Base-by-base conservation (phyloP, 2,797 vertebrate genomes). In the Coilia nasus region DNA sequence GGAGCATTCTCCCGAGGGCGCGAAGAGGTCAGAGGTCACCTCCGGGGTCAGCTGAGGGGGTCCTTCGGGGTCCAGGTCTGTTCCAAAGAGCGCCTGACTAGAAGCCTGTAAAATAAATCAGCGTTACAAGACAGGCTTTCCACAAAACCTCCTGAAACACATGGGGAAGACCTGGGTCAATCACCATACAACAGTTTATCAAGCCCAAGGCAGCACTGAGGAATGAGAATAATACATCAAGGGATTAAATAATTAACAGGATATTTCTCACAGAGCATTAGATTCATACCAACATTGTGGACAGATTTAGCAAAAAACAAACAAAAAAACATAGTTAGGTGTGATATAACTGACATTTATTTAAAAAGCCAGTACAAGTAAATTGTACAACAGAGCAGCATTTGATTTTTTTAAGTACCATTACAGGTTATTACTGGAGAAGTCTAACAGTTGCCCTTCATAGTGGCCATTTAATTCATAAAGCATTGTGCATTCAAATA, bases 101-200 rank as follows among this genome's bases (percentile, higher is more conserved):
- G 97, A 95, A 90, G 97, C 97, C 98, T 99, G 97, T 86, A 97
- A 96, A 93, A 96, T 92, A 95, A 93, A 95, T 83, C 92, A 93
- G 87, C 6, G 87, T 93, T 91, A 91, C 89, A 86, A 88, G 80
- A 23, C n/a, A 60, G 81, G 84, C 87, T 86, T 82, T 86, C 78
- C 19, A 59, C 10, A 86, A n/a, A 6, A 35, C 47, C 41, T 47
- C 46, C 21, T 57, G 64, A 85, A 84, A 15, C 67, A 67, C 12
- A 35, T 81, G 23, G 28, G 75, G 80, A 41, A 44, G n/a, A 87
- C 84, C 81, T 83, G 44, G 87, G 85, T 19, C 12, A 35, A 41
- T 41, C 67, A 35, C 67, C 31, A 75, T 35, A 75, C 14, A 47
- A 15, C 44, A 19, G 44, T 81, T 81, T 35, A 44, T 3, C 28